phyloP scores from a whole-genome alignment of 2,113 vertebrate species.

The Mugil cephalus region DNA sequence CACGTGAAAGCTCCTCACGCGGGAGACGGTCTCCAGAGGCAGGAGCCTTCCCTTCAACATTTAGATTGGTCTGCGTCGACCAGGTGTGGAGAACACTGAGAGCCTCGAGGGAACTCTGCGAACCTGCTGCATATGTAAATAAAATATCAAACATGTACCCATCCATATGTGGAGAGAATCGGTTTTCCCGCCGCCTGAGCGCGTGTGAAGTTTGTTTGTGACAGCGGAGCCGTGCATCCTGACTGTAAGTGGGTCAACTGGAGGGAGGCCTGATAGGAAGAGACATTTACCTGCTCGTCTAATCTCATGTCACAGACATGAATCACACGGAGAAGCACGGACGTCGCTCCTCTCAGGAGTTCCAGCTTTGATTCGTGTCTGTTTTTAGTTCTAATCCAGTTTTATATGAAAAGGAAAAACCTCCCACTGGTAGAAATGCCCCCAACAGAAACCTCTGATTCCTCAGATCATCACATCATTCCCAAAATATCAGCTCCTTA shows the following conservation, averaged over 20 bases:
- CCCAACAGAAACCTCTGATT: too few species aligned
- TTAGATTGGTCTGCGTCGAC: background rate
- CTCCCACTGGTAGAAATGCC: too few species aligned
- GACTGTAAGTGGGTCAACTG: slow-evolving; percentile 38
- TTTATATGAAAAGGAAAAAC: too few species aligned
- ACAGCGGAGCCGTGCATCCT: too few species aligned
- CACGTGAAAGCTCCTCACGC: background rate
- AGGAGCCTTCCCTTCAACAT: background rate
- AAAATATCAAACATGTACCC: slow-evolving; percentile 30
- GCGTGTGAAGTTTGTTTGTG: background rate
- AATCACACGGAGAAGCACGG: background rate
- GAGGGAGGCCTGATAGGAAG: background rate
- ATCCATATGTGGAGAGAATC: background rate
- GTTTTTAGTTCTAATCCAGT: too few species aligned
- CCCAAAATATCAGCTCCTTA: too few species aligned
- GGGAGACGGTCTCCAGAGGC: slow-evolving; percentile 21
- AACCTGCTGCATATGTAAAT: slow-evolving; percentile 14
- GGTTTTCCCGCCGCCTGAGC: slow-evolving; percentile 6
- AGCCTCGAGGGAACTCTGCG: background rate
- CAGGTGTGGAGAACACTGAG: slow-evolving; percentile 8
- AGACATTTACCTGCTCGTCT: slow-evolving; percentile 16
- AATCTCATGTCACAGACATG: slow-evolving; percentile 10
- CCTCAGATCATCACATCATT: too few species aligned
- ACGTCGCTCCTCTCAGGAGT: too few species aligned
- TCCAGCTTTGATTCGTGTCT: too few species aligned